Base-by-base conservation (phyloP, 1,140 invertebrate genomes). In the Saccostrea glomerata region DNA sequence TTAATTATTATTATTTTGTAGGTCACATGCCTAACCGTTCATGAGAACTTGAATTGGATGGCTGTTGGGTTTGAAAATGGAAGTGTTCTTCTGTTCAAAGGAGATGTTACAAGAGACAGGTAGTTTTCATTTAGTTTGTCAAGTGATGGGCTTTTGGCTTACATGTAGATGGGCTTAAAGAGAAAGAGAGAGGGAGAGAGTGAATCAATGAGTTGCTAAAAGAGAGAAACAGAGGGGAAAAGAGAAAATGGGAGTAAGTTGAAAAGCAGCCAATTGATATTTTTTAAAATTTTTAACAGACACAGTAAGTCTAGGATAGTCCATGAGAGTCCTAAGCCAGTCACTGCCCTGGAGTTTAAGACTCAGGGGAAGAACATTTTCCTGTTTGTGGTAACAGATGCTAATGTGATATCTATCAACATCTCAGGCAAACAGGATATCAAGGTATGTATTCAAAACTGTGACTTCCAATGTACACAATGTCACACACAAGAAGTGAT, bases 61-160 rank as follows among this genome's bases (percentile, higher is more conserved):
- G 97, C 97, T 56, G 96, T 98, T 89, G 98, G 98, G 12, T 98
- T 98, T 94, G 96, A 96, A 91, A 97, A 98, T 96, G 98, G 98
- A 2, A 97, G 97, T 82, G 96, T 98, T 66, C 95, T 98, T 84
- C 93, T 98, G 2, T 98, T 97, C 90, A 95, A 95, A 96, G 97
- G 97, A 96, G 95, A 94, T 90, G 93, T 94, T 23, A 95, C 93
- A 23, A 92, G 92, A 73, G 94, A 95, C 84, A 94, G 93, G 94
- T 95, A 89, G 82, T 82, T 85, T 7, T 56, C 17, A 9, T 20
- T 9, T 23, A 0, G 0, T 7, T 12, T 55, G 40, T 55, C 20
- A 55, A 20, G 17, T 54, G 0, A 2, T 36, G 30, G 2, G 30
- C 30, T 36, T 1, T 36, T 36, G 30, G 30, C 30, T 36, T 36